phyloP scores from a whole-genome alignment of 2,888 invertebrate genomes.

The Liodrosophila aerea region DNA sequence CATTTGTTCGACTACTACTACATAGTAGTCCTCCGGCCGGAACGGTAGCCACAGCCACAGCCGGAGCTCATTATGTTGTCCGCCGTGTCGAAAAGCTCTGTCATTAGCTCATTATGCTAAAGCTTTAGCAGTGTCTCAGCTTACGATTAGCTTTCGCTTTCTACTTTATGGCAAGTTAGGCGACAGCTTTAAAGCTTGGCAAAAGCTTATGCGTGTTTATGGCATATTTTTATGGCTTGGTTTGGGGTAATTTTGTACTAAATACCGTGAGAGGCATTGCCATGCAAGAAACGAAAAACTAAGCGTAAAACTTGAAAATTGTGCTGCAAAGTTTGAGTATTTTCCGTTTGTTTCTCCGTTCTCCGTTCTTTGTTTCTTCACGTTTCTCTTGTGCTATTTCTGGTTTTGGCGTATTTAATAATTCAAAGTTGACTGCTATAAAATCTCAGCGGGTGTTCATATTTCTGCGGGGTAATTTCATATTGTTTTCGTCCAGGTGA shows the following conservation, averaged over 20 bases:
- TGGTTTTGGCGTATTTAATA: constrained; percentile 64
- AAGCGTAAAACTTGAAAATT: constrained; percentile 28
- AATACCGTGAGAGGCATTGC: neutral
- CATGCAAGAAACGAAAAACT: neutral
- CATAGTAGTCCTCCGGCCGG: too few relatives aligned
- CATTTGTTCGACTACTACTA: constrained; percentile 60
- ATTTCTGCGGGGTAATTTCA: constrained; percentile 68
- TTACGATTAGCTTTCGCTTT: neutral
- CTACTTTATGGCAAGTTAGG: neutral
- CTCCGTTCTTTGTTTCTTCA: too few relatives aligned
- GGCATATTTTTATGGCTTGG: constrained; percentile 15
- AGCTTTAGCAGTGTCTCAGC: constrained; percentile 22
- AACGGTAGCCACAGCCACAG: too few relatives aligned
- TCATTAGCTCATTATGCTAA: constrained; percentile 10
- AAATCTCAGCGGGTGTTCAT: constrained; percentile 72
- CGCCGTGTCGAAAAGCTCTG: constrained; percentile 34
- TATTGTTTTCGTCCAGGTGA: constrained; percentile 54
- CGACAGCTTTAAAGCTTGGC: constrained; percentile 21
- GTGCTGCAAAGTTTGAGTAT: constrained; percentile 20
- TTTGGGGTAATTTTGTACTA: constrained; percentile 21
- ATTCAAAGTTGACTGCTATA: constrained; percentile 75
- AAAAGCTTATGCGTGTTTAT: constrained; percentile 47
- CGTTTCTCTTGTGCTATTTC: neutral
- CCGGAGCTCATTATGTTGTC: neutral
- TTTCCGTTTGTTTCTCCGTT: neutral